Evolutionary conservation across 2,888 invertebrate genomes (phyloP).

Genomic region (Nemurella pictetii): DNA sequence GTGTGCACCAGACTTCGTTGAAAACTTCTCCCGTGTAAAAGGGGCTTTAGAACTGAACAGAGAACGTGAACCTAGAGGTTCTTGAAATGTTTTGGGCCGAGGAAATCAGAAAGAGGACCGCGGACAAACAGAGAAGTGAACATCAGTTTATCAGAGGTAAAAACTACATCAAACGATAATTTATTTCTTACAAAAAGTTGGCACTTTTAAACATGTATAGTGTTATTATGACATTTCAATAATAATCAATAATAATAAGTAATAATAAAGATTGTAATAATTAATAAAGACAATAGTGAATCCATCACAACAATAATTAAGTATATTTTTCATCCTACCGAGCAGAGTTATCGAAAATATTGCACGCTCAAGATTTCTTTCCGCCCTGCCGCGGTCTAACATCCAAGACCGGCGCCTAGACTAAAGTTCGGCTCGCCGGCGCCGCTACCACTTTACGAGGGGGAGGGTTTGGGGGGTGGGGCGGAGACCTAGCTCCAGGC

Average conservation of each 20-base stretch:
- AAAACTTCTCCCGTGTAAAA: too few relatives aligned
- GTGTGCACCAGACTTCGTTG: too few relatives aligned
- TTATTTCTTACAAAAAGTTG: conserved; percentile 27
- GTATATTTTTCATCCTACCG: not conserved
- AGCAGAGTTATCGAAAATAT: not conserved
- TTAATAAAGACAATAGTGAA: not conserved
- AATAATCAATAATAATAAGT: not conserved
- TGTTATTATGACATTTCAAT: not conserved
- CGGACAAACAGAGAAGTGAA: too few relatives aligned
- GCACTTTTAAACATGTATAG: conserved; percentile 27
- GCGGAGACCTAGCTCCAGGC: too few relatives aligned
- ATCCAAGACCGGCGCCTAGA: not conserved
- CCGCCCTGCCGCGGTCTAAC: not conserved
- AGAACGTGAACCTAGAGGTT: too few relatives aligned
- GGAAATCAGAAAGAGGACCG: too few relatives aligned
- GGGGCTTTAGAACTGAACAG: too few relatives aligned
- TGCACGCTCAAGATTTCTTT: not conserved
- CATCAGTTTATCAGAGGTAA: not conserved
- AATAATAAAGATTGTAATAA: not conserved
- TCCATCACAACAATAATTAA: not conserved
- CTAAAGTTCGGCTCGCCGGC: not conserved
- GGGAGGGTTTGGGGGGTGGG: not conserved
- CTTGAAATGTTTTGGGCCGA: too few relatives aligned
- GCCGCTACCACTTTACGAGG: not conserved
- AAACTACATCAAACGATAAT: conserved; percentile 26